phyloP scores from a whole-genome alignment of 2,888 invertebrate genomes.

The Acleris holmiana region DNA sequence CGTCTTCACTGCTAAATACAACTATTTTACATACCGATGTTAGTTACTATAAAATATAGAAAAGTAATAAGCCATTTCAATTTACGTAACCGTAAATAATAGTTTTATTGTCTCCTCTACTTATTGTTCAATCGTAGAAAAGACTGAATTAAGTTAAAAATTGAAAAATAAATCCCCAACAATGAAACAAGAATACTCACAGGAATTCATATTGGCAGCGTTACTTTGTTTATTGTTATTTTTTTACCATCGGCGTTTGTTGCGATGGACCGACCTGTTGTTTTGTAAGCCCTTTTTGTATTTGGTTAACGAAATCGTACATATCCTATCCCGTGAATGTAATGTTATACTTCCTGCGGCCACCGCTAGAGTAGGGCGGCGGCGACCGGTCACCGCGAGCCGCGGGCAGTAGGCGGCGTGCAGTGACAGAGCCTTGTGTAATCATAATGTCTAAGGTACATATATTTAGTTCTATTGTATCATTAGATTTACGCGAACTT shows the following conservation, averaged over 20 bases:
- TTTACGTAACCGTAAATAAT: conserved; percentile 67
- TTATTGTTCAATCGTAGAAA: conserved; percentile 76
- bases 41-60: conserved; percentile 73
- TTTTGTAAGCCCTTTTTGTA: conserved; percentile 57
- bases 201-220: conserved; percentile 63
- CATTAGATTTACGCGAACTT: conserved; percentile 82
- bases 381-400: conserved; percentile 49
- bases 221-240: conserved; percentile 59
- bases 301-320: conserved; percentile 76
- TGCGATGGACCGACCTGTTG: conserved; percentile 72
- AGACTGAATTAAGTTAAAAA: conserved; percentile 71
- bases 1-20: conserved; percentile 61
- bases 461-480: conserved; percentile 83
- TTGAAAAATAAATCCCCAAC: conserved; percentile 64
- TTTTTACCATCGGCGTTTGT: conserved; percentile 68
- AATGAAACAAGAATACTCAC: conserved; percentile 76
- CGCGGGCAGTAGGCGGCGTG: conserved; percentile 64
- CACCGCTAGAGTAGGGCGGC: conserved; percentile 58
- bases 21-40: conserved; percentile 83
- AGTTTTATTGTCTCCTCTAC: conserved; percentile 64
- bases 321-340: conserved; percentile 78
- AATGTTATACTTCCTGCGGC: conserved; percentile 62
- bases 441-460: conserved; percentile 82
- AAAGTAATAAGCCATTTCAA: conserved; percentile 71
- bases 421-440: conserved; percentile 78